Evolutionary conservation across 1,140 invertebrate genomes (phyloP), one percentile per base, ranked within the genome.

Genomic region (Sycophaga agraensis): DNA sequence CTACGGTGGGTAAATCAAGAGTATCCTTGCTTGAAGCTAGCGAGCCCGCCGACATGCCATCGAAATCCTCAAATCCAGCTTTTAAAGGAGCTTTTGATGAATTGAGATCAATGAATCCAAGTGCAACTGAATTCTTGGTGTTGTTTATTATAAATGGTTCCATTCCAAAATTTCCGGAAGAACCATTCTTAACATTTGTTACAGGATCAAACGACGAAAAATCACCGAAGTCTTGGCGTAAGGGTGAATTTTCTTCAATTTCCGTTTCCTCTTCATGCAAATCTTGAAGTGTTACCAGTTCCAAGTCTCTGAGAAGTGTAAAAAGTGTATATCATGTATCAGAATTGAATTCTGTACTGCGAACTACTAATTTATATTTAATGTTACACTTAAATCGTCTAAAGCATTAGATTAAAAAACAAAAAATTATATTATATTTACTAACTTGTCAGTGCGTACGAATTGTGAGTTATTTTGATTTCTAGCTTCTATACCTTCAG

Each of bases 401-500:
- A n/a, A n/a, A n/a, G n/a, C n/a, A n/a, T n/a, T n/a, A n/a, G n/a
- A n/a, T n/a, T n/a, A n/a, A n/a, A n/a, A n/a, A n/a, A n/a, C n/a
- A n/a, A n/a, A n/a, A n/a, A n/a, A n/a, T n/a, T n/a, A n/a, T n/a
- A n/a, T n/a, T n/a, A n/a, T n/a, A n/a, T n/a, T n/a, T n/a, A n/a
- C n/a, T n/a, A 61, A 81, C 79, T 73, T 70, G 12, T 79, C 73
- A 8, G 43, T 69, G 40, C 72, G 73, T 3, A 68, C 59, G 2
- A 72, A 69, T 54, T 71, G 69, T 1, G 71, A 68, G 21, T 28
- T 54, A 39, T 79, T 80, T 46, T 80, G 78, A 71, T 77, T 78
- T 55, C 84, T 70, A 4, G 82, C 82, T 59, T 87, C 85, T 7
- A 79, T 72, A 0, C 88, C 90, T 49, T 86, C 85, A 4, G 85